Base-by-base conservation (phyloP, 2,888 invertebrate species). In the Ditula angustiorana region DNA sequence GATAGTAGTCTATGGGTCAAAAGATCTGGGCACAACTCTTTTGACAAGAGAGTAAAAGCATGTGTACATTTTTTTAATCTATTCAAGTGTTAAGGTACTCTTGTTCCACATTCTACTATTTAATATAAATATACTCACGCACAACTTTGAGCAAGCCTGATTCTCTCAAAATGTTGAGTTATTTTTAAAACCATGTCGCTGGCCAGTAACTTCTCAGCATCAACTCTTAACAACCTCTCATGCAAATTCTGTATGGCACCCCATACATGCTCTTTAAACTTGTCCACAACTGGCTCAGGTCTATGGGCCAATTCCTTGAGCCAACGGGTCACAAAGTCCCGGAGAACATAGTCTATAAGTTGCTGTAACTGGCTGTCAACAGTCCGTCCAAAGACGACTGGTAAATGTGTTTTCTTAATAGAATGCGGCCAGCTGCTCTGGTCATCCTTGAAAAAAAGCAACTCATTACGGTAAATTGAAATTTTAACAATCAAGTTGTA, bases 281-380 rank as follows among this genome's bases (percentile, higher is more conserved):
- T 94, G 73, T 94, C 94, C 68, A 94, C 93, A 57, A 95, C 93
- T 52, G 94, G 90, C 69, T 95, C 95, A 0, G 96, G 95, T 76
- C 94, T 94, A 65, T 95, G 94, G 5, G 95, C 94, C n/a, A 96
- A 87, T 68, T 95, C 95, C 44, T 94, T 95, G 49, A 98, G 89
- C 96, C 97, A 98, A 58, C 94, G 93, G 24, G 95, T 90, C 67
- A 98, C 94, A 88, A 96, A 97, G 84, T 98, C 98, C 75, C 96
- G 92, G 44, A 97, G 92, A 35, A 96, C 90, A 82, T 96, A 95
- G 82, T 98, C 97, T 71, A 98, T 93, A 41, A 98, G 92, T 81
- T 97, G 96, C 77, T 97, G 97, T 24, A 98, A 85, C 70, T 97
- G 95, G 74, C 96, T 95, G 79, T 98, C 98, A 35, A 98, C 96